A percentile compares a stretch with the other conserved stretches of the same genome.
These are phyloP conservation scores for Brenthis hecate DNA, from an alignment of 2,888 invertebrate genomes.

Conservation along the genomic window DNA sequence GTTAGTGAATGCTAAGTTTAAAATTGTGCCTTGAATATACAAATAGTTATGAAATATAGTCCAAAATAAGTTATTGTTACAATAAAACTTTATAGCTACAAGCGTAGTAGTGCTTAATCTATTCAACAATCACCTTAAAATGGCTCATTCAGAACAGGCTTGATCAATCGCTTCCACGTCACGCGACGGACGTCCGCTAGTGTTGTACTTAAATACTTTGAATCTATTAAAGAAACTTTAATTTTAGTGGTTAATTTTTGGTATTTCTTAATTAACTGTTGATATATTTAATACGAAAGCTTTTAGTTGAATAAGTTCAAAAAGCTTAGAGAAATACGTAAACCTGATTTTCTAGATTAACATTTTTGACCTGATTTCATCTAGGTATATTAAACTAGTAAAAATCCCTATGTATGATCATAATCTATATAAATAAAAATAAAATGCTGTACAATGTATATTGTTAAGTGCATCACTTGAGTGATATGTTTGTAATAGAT, in stretches of 20 bases:
- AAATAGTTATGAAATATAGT: not conserved
- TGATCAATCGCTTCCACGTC: conserved; percentile 26
- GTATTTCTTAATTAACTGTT: not conserved
- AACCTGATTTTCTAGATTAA: too few relatives aligned
- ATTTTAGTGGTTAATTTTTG: not conserved
- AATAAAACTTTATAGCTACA: conserved; percentile 7
- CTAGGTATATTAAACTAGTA: too few relatives aligned
- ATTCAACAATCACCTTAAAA: conserved; percentile 17
- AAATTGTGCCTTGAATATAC: too few relatives aligned
- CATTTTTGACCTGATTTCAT: too few relatives aligned
- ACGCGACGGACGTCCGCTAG: conserved; percentile 27
- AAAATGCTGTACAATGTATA: too few relatives aligned
- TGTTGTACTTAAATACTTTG: conserved; percentile 27
- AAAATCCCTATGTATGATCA: too few relatives aligned
- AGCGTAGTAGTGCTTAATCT: conserved; percentile 18
- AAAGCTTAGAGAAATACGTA: too few relatives aligned
- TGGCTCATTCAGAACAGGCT: conserved; percentile 20
- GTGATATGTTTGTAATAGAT: too few relatives aligned
- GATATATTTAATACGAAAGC: not conserved
- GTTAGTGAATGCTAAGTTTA: not conserved
- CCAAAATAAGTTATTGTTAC: conserved; percentile 1
- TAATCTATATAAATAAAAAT: too few relatives aligned
- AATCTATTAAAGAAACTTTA: conserved; percentile 28
- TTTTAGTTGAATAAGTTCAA: too few relatives aligned
- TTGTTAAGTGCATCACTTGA: too few relatives aligned